phyloP scores from a whole-genome alignment of 2,113 vertebrate species.

The Holacanthus passer region DNA sequence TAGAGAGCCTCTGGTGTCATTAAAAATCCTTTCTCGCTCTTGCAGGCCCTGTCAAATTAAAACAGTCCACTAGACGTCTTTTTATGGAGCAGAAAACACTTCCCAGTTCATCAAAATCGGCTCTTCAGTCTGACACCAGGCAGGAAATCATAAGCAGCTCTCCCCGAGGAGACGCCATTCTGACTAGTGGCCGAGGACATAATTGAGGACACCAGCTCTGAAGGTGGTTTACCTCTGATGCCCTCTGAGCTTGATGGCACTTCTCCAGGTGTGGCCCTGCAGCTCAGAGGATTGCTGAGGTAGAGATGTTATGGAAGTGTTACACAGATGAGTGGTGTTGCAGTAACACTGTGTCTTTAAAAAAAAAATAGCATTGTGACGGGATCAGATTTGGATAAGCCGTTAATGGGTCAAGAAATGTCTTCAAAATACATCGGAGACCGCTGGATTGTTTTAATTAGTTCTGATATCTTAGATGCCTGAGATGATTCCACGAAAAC shows the following conservation, averaged over 20 bases:
- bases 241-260: not conserved
- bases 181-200: not conserved
- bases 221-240: not conserved
- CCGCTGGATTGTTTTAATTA: constrained; percentile 21
- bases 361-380: constrained; percentile 19
- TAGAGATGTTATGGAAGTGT: not conserved
- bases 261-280: constrained; percentile 26
- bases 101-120: not conserved
- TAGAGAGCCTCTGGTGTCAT: not conserved
- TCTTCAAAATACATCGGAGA: too few species aligned
- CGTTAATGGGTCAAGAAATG: constrained; percentile 54
- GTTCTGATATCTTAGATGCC: not conserved
- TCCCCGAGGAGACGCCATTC: not conserved
- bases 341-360: not conserved
- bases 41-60: constrained; percentile 13
- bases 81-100: not conserved
- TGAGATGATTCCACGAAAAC: constrained; percentile 3
- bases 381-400: constrained; percentile 52
- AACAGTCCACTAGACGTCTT: not conserved
- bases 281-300: constrained; percentile 25
- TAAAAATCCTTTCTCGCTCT: not conserved
- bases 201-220: not conserved
- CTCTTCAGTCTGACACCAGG: not conserved
- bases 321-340: not conserved
- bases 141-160: not conserved